phyloP scores from a whole-genome alignment of 2,888 invertebrate species.

The Amblyjoppa proteus region DNA sequence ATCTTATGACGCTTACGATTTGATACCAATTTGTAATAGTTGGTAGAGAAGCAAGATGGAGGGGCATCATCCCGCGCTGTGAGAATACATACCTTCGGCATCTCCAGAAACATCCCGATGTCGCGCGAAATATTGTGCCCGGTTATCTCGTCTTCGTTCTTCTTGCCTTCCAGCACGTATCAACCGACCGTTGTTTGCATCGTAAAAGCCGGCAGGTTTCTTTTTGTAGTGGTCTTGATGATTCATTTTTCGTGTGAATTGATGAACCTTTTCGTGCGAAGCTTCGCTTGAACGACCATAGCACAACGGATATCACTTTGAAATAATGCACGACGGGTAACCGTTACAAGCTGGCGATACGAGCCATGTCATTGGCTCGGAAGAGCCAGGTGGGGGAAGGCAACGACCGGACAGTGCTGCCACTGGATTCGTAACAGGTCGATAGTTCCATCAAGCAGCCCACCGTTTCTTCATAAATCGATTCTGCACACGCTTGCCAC shows the following conservation, averaged over 20 bases:
- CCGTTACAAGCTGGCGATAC: background rate
- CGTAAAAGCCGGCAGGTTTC: background rate
- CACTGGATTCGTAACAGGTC: background rate
- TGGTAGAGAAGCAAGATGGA: background rate
- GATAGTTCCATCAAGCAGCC: background rate
- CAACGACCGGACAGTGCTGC: constrained; percentile 28
- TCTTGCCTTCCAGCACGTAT: constrained; percentile 59
- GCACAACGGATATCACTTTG: constrained; percentile 57
- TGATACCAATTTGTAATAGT: background rate
- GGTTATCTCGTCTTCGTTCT: constrained; percentile 52
- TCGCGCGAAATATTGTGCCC: constrained; percentile 56
- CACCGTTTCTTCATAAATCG: no score
- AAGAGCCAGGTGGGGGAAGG: background rate
- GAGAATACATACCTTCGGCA: constrained; percentile 32
- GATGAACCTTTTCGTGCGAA: background rate
- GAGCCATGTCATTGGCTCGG: background rate
- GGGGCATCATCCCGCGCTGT: background rate
- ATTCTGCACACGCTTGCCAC: no score
- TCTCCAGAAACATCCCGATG: constrained; percentile 54
- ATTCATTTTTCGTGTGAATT: constrained; percentile 6
- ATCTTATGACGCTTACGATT: no score
- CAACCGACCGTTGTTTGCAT: constrained; percentile 41
- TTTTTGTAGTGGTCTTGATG: constrained; percentile 37
- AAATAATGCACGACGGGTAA: constrained; percentile 60
- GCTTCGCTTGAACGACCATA: background rate